Evolutionary conservation across 2,888 invertebrate genomes (phyloP).

Genomic region (Euzophera pinguis): DNA sequence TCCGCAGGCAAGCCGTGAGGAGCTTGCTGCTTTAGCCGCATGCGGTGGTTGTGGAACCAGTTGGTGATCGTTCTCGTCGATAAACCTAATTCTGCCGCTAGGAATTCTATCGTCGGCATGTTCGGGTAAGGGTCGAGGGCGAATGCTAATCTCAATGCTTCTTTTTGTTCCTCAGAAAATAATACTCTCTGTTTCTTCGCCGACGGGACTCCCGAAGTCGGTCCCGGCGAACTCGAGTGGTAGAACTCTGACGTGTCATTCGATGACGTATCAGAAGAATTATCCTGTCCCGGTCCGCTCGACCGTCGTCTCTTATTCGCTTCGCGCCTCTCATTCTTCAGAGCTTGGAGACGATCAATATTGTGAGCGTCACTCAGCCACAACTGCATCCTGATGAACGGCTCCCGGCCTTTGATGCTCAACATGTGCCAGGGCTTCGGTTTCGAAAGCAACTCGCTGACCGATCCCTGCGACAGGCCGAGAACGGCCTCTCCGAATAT

Average conservation of each 20-base stretch:
- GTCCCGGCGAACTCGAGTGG: slow-evolving; percentile 90
- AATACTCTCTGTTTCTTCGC: slow-evolving; percentile 96
- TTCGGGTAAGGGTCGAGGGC: slow-evolving; percentile 98
- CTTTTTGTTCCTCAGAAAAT: slow-evolving; percentile 99
- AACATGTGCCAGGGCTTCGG: slow-evolving; percentile 99
- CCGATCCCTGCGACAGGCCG: slow-evolving; percentile 97
- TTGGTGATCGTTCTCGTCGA: slow-evolving; percentile 98
- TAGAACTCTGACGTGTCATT: slow-evolving; percentile 94
- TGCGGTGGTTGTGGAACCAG: slow-evolving; percentile 99
- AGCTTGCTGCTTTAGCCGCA: slow-evolving; percentile 96
- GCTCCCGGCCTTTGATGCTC: slow-evolving; percentile 97
- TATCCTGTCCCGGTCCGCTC: slow-evolving; percentile 90
- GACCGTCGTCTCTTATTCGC: slow-evolving; percentile 94
- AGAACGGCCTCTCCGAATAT: slow-evolving; percentile 99
- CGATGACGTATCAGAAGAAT: slow-evolving; percentile 92
- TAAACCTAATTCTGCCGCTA: slow-evolving; percentile 93
- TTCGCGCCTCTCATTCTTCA: slow-evolving; percentile 94
- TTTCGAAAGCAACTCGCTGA: slow-evolving; percentile 97
- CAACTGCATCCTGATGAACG: slow-evolving; percentile 97
- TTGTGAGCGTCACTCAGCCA: slow-evolving; percentile 98
- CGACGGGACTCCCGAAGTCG: slow-evolving; percentile 87
- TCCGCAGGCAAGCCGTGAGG: slow-evolving; percentile 88
- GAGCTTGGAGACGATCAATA: slow-evolving; percentile 93
- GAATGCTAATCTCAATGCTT: slow-evolving; percentile 95
- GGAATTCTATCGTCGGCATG: slow-evolving; percentile 96